Evolutionary conservation across 2,113 vertebrate genomes (phyloP).

Genomic region (Rhombomys opimus): DNA sequence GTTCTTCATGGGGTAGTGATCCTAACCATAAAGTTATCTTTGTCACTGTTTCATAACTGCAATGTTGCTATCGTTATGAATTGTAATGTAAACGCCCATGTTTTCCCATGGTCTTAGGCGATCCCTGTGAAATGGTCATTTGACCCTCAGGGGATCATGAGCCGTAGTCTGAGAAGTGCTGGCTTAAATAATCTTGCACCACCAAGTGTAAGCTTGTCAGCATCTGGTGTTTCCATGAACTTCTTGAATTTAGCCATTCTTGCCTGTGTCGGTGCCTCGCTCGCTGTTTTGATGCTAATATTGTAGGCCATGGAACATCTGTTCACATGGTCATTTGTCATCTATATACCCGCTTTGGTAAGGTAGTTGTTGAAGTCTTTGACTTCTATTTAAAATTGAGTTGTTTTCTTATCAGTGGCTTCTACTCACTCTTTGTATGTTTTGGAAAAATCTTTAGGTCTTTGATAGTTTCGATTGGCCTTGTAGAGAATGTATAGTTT

Average conservation of each 20-base stretch:
- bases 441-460: background rate
- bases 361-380: background rate
- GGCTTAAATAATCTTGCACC: background rate
- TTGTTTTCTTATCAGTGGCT: background rate
- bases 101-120: background rate
- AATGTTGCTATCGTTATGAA: background rate
- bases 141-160: background rate
- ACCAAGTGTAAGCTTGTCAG: background rate
- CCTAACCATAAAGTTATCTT: background rate
- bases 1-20: background rate
- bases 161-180: background rate
- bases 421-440: background rate
- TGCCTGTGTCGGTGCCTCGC: background rate
- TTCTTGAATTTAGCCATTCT: background rate
- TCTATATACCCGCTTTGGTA: background rate
- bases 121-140: background rate
- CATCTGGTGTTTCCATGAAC: background rate
- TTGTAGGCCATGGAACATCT: background rate
- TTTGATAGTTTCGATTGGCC: background rate
- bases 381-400: background rate
- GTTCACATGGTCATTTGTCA: background rate
- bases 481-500: background rate
- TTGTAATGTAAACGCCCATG: background rate
- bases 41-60: background rate
- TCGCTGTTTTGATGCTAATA: background rate